These are phyloP conservation scores for Piscicola geometra DNA, from an alignment of 2,888 invertebrate genomes.

Conservation along the genomic window DNA sequence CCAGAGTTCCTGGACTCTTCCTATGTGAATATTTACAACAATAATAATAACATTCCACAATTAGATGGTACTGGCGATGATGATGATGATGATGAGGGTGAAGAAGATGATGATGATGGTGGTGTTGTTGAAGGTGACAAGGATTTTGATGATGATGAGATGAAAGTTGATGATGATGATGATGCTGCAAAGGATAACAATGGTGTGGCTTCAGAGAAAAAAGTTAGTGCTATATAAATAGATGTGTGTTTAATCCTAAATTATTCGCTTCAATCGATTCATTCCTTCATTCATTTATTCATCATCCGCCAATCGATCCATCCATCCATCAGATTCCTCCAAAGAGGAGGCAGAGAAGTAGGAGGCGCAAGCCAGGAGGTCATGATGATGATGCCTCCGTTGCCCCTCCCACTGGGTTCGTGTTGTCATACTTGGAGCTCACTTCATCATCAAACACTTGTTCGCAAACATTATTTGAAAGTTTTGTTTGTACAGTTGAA, in stretches of 20 bases:
- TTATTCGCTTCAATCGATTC: too few relatives aligned
- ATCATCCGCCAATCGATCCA: neutral
- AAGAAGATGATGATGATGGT: neutral
- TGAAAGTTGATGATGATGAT: slow-evolving; percentile 2
- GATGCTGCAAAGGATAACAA: neutral
- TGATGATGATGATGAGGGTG: neutral
- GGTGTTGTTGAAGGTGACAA: neutral
- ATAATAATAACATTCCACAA: neutral
- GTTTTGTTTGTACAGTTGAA: neutral
- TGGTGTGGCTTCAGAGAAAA: too few relatives aligned
- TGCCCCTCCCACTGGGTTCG: neutral
- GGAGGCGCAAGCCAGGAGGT: neutral
- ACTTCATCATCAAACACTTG: neutral
- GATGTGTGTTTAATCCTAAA: too few relatives aligned
- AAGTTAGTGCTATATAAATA: too few relatives aligned
- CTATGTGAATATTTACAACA: neutral
- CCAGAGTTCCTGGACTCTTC: neutral
- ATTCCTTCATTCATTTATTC: neutral
- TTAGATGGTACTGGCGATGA: slow-evolving; percentile 1
- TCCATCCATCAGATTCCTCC: neutral
- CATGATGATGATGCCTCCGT: too few relatives aligned
- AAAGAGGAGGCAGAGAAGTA: neutral
- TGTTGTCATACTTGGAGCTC: neutral
- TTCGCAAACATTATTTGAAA: neutral
- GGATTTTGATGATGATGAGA: neutral